phyloP scores from a whole-genome alignment of 2,113 vertebrate species.

The Phrynosoma blainvillii region DNA sequence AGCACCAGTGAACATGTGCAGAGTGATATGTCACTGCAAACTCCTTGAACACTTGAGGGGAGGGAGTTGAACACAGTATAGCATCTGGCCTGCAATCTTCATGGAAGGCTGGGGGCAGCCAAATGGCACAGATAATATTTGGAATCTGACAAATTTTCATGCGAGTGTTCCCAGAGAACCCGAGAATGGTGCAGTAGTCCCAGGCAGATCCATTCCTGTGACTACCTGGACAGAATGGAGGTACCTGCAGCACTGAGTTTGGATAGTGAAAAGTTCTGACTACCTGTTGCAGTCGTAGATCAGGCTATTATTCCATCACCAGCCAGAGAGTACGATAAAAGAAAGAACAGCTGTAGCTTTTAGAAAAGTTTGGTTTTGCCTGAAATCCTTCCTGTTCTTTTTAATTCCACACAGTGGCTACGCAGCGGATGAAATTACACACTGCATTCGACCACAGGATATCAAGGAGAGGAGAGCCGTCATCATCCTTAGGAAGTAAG shows the following conservation, averaged over 20 bases:
- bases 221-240: too few relatives aligned
- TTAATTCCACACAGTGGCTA: slow-evolving; percentile 84
- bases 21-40: not conserved
- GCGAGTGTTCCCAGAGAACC: not conserved
- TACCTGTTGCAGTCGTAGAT: too few relatives aligned
- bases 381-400: not conserved
- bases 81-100: not conserved
- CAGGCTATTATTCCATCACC: too few relatives aligned
- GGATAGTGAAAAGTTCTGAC: not conserved
- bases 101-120: not conserved
- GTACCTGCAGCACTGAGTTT: too few relatives aligned
- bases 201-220: not conserved
- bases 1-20: not conserved
- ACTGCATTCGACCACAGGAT: slow-evolving; percentile 97
- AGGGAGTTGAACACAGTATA: too few relatives aligned
- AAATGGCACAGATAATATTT: not conserved
- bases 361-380: too few relatives aligned
- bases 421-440: slow-evolving; percentile 97
- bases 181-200: not conserved
- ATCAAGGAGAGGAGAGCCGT: slow-evolving; percentile 96
- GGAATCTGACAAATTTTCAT: not conserved
- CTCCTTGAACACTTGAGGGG: not conserved
- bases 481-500: slow-evolving; percentile 98
- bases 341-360: too few relatives aligned
- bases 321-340: too few relatives aligned